A percentile compares a stretch with the other conserved stretches of the same genome.
Evolutionary conservation across 1,140 invertebrate genomes (phyloP).

Genomic region (Penaeus japonicus): DNA sequence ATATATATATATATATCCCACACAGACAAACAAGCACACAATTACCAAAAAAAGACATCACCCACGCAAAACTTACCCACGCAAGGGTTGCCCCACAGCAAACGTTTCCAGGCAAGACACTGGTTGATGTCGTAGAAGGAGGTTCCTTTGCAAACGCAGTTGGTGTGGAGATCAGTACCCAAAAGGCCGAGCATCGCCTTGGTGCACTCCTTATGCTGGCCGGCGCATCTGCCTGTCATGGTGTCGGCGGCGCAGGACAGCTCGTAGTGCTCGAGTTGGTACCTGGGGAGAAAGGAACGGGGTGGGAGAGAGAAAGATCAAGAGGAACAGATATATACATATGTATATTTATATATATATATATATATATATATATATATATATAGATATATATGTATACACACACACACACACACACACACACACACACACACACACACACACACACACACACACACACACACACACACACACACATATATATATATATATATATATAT

Average conservation of each 20-base stretch:
- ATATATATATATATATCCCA: too few relatives aligned
- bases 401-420: too few relatives aligned
- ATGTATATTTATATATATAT: too few relatives aligned
- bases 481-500: too few relatives aligned
- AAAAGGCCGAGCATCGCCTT: constrained; percentile 84
- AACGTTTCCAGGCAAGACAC: constrained; percentile 85
- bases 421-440: too few relatives aligned
- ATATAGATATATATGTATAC: too few relatives aligned
- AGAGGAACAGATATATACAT: background rate
- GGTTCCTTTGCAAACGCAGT: constrained; percentile 80
- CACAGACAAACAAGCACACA: too few relatives aligned
- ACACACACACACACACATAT: too few relatives aligned
- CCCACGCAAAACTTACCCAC: constrained; percentile 76
- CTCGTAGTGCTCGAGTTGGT: constrained; percentile 83
- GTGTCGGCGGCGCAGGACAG: constrained; percentile 89
- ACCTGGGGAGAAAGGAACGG: constrained; percentile 65
- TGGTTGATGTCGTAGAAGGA: constrained; percentile 84
- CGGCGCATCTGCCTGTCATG: constrained; percentile 86
- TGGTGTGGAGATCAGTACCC: constrained; percentile 82
- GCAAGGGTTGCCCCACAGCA: constrained; percentile 90
- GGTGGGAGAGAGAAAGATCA: too few relatives aligned
- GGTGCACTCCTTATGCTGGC: constrained; percentile 79
- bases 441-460: too few relatives aligned
- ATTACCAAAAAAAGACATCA: too few relatives aligned
- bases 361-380: background rate